Conservation (phyloP, 2,888 invertebrate species). For the Ypsolopha scabrella region DNA sequence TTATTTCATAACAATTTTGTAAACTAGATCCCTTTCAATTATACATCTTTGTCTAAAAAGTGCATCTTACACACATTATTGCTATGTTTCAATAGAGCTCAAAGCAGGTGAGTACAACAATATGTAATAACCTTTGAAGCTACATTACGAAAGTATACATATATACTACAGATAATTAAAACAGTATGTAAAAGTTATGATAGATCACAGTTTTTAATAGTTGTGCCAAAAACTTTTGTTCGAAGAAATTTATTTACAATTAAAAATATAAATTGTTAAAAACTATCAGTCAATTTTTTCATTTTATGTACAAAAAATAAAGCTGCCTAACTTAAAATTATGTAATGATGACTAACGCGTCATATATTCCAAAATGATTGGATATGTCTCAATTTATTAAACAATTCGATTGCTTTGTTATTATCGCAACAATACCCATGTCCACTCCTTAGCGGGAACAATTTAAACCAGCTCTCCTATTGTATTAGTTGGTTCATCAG, state of each 20-base stretch:
- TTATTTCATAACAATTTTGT: too few relatives aligned
- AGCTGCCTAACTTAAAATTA: conserved; percentile 4
- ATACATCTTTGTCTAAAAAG: too few relatives aligned
- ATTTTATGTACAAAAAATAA: conserved; percentile 15
- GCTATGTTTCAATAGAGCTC: too few relatives aligned
- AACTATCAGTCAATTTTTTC: conserved; percentile 62
- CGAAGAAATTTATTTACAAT: conserved; percentile 11
- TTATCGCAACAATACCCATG: too few relatives aligned
- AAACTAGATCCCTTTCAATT: too few relatives aligned
- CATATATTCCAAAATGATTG: not conserved
- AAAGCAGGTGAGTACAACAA: too few relatives aligned
- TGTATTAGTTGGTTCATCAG: too few relatives aligned
- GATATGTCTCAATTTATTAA: not conserved
- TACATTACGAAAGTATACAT: not conserved
- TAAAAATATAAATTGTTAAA: conserved; percentile 25
- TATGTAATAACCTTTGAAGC: not conserved
- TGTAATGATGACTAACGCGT: not conserved
- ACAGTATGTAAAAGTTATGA: not conserved
- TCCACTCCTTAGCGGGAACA: too few relatives aligned
- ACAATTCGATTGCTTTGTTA: too few relatives aligned
- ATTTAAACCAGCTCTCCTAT: too few relatives aligned
- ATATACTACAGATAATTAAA: not conserved
- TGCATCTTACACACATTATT: too few relatives aligned
- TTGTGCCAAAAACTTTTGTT: conserved; percentile 35
- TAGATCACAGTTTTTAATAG: conserved; percentile 44